Percentiles rank a stretch among this genome's conserved stretches.
Conservation (phyloP, 2,113 vertebrate species). For the Chunga burmeisteri region DNA sequence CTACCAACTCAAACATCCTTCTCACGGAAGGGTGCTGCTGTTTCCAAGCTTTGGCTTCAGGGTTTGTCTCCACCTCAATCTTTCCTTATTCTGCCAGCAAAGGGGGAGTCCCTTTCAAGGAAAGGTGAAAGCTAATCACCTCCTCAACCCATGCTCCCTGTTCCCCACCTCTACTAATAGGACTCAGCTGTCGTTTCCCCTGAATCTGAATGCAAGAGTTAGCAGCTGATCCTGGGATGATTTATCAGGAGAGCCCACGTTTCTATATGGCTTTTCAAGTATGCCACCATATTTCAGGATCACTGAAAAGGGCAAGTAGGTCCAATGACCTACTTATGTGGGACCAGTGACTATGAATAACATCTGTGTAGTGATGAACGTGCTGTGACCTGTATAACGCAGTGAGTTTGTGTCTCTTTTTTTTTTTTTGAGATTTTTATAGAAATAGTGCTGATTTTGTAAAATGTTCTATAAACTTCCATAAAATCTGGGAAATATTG, state of each 20-base stretch:
- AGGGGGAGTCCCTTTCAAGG: background rate
- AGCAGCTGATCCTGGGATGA: slow-evolving; percentile 26
- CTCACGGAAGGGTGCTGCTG: background rate
- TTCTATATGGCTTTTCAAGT: slow-evolving; percentile 28
- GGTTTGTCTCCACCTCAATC: background rate
- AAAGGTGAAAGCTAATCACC: background rate
- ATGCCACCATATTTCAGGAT: slow-evolving; percentile 47
- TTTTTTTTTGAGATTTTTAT: background rate
- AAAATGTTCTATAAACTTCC: background rate
- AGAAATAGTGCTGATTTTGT: background rate
- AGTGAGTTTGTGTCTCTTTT: background rate
- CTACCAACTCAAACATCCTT: background rate
- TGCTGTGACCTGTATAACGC: background rate
- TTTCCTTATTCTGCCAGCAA: background rate
- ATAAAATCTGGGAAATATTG: background rate
- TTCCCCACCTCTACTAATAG: background rate
- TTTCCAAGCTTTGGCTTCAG: background rate
- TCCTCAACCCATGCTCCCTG: background rate
- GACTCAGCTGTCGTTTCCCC: slow-evolving; percentile 39
- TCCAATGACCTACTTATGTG: slow-evolving; percentile 32
- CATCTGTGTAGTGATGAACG: background rate
- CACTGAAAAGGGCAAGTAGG: slow-evolving; percentile 57
- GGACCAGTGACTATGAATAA: slow-evolving; percentile 15
- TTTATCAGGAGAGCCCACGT: slow-evolving; percentile 18
- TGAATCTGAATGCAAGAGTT: background rate